Base-by-base conservation (phyloP, 2,888 invertebrate species). In the Acrobasis repandana region DNA sequence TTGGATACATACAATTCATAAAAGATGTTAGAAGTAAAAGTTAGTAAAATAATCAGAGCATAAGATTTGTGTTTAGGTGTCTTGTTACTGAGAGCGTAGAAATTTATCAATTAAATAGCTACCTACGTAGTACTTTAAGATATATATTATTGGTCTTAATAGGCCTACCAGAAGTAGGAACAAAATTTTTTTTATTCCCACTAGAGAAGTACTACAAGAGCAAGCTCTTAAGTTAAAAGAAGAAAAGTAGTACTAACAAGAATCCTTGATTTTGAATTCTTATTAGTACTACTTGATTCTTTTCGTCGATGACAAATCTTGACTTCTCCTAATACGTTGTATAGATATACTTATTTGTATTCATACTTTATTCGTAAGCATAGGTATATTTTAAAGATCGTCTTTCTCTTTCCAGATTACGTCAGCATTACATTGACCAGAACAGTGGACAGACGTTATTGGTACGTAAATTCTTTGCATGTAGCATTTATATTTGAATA, bases 351-450 rank as follows among this genome's bases (percentile, higher is more conserved):
- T 5, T 8, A 48, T 18, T 48, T 15, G 48, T 16, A 48, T 48
- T 48, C 16, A 18, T 4, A 10, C 48, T 34, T 5, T 56, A 8
- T 11, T 14, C 9, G 38, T n/a, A 33, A 15, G 11, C 11, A 34
- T n/a, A n/a, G n/a, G n/a, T n/a, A 54, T 43, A 38, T 11, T 57
- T 49, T 36, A 33, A 9, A 10, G 2, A 18, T 18, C 14, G 3
- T 18, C 5, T 36, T 58, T 9, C 43, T 36, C 33, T 47, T 58
- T 58, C 18, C 58, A 58, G 58, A 58, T 58, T 38, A 18, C 58
- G 16, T 47, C 49, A 58, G 18, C 11, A 20, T 34, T 50, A 10
- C 1, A 28, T 50, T 48, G 36, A 48, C 9, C 5, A 16, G 58
- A 49, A 50, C 18, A 56, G 56, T 43, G 58, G 49, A 38, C 36